Evolutionary conservation across 1,140 invertebrate genomes (phyloP).

Genomic region (Littorina saxatilis): DNA sequence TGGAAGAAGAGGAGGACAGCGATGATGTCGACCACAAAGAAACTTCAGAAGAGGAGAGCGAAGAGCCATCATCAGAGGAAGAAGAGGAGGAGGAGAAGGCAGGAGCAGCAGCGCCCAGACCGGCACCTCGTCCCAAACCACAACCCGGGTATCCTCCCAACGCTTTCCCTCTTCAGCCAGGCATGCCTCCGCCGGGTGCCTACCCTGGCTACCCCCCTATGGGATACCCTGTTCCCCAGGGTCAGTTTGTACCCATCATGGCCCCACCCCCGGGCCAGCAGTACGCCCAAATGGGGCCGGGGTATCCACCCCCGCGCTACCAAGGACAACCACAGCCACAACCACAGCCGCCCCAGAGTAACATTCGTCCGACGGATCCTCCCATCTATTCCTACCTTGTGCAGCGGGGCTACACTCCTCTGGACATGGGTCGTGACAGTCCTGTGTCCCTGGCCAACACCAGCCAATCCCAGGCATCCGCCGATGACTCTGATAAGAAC

Average conservation of each 20-base stretch:
- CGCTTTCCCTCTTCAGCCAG: slow-evolving; percentile 32
- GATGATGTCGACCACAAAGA: slow-evolving; percentile 43
- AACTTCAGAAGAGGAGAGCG: slow-evolving; percentile 42
- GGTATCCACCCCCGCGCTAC: slow-evolving; percentile 33
- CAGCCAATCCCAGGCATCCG: slow-evolving; percentile 30
- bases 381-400: slow-evolving; percentile 65
- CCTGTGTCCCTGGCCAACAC: slow-evolving; percentile 24
- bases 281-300: slow-evolving; percentile 17
- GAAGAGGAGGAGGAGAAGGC: slow-evolving; percentile 4
- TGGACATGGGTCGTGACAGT: slow-evolving; percentile 35
- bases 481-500: slow-evolving; percentile 45
- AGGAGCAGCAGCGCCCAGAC: slow-evolving; percentile 4
- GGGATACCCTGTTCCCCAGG: slow-evolving; percentile 27
- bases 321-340: slow-evolving; percentile 35
- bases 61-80: slow-evolving; percentile 35
- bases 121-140: background rate
- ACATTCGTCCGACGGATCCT: slow-evolving; percentile 45
- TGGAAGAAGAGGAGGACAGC: slow-evolving; percentile 41
- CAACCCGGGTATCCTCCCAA: slow-evolving; percentile 4
- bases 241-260: slow-evolving; percentile 39
- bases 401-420: slow-evolving; percentile 57
- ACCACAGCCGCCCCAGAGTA: slow-evolving; percentile 4
- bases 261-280: background rate
- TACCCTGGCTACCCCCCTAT: slow-evolving; percentile 40
- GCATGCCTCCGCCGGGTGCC: slow-evolving; percentile 25